Percentiles rank a stretch among this genome's conserved stretches.
These are phyloP conservation scores for Phaethon lepturus DNA, from an alignment of 2,113 vertebrate species.

Conservation along the genomic window DNA sequence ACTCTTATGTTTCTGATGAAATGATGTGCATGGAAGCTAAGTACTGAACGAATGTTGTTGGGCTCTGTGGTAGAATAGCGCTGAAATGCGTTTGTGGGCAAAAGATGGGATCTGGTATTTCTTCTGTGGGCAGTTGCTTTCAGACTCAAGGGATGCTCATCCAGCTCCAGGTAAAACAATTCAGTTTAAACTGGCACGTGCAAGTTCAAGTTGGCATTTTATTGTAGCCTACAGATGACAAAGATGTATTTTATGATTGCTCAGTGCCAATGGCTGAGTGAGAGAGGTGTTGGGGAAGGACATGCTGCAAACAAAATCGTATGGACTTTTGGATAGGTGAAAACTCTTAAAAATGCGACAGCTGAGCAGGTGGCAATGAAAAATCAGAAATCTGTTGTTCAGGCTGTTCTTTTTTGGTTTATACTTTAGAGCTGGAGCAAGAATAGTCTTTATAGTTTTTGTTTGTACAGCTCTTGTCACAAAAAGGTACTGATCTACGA, in stretches of 20 bases:
- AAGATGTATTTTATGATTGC: not conserved
- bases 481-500: not conserved
- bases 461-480: not conserved
- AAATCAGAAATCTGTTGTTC: not conserved
- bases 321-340: not conserved
- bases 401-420: not conserved
- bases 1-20: not conserved
- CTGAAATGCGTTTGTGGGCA: not conserved
- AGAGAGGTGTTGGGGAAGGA: not conserved
- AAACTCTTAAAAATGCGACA: not conserved
- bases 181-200: not conserved
- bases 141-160: accelerated
- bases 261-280: not conserved
- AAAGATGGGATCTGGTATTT: not conserved
- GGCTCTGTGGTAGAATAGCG: not conserved
- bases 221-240: not conserved
- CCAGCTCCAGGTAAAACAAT: not conserved
- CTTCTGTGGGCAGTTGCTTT: not conserved
- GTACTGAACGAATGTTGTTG: not conserved
- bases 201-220: not conserved
- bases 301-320: not conserved
- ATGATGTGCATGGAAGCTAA: not conserved
- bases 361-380: not conserved
- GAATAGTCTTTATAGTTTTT: not conserved
- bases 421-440: not conserved